A percentile compares a stretch with the other conserved stretches of the same genome.
These are phyloP conservation scores for Gnatocerus cornutus DNA, from an alignment of 2,888 invertebrate species.

Conservation along the genomic window DNA sequence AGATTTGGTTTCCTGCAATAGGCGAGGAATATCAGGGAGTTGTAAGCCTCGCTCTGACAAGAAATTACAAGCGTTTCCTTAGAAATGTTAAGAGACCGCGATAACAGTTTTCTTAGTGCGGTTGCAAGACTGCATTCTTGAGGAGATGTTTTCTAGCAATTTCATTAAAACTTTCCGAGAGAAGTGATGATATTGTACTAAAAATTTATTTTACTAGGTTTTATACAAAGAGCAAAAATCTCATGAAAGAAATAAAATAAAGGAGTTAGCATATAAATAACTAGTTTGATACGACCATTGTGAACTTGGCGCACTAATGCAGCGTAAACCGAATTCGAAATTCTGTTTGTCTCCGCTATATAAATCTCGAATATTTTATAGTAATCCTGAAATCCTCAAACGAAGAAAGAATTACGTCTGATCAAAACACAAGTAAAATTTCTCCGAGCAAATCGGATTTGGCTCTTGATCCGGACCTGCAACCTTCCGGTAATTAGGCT, in stretches of 20 bases:
- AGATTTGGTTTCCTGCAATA: constrained; percentile 17
- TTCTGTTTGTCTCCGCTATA: too few species aligned
- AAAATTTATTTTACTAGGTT: constrained; percentile 1
- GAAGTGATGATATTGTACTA: neutral
- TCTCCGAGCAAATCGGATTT: constrained; percentile 17
- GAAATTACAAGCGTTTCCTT: constrained; percentile 13
- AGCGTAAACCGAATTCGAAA: too few species aligned
- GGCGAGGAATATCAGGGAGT: constrained; percentile 20
- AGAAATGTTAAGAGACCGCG: constrained; percentile 15
- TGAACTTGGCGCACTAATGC: too few species aligned
- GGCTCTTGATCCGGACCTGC: constrained; percentile 1
- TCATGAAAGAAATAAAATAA: neutral
- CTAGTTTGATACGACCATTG: too few species aligned
- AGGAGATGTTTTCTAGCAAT: neutral
- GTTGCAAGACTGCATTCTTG: constrained; percentile 18
- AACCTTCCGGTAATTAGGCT: constrained; percentile 24
- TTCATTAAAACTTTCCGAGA: constrained; percentile 21
- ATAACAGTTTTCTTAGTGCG: constrained; percentile 16
- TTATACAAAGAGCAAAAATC: neutral
- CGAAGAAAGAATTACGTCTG: constrained; percentile 12
- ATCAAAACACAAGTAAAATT: constrained; percentile 28
- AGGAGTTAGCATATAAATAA: constrained; percentile 2
- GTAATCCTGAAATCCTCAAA: neutral
- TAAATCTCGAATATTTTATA: too few species aligned
- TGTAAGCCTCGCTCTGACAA: neutral